Base-by-base conservation (phyloP, 2,888 invertebrate species). In the Eubasilissa splendida region DNA sequence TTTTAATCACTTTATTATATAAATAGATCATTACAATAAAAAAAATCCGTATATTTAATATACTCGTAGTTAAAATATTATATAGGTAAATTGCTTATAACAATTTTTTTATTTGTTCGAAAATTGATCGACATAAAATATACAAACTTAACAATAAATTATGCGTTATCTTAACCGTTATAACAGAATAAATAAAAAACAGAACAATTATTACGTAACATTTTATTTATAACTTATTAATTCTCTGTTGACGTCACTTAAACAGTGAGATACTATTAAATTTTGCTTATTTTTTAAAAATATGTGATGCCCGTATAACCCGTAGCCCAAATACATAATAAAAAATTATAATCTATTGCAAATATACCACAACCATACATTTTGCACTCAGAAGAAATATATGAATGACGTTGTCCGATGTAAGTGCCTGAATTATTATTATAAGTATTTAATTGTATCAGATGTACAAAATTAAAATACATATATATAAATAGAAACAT, bases 361-460 rank as follows among this genome's bases (percentile, higher is more conserved):
- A 14, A 42, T 9, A 52, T 33, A 73, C 71, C 71, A 73, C 71
- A 73, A 73, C 71, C 71, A 9, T 9, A n/a, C 11, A 73, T 7
- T 56, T 73, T 31, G 71, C 71, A 73, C 71, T 73, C 71, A 58
- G 12, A 73, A 73, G 71, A 73, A 73, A 73, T 33, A 56, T 33
- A 56, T n/a, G 54, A 56, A 56, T 73, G 56, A 56, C 56, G 9
- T 56, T 33, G 42, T n/a, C 31, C 54, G 10, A 42, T 50, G 42
- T 11, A 63, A 12, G 42, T 63, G 33, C 33, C 42, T 33, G 63
- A 63, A 63, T 33, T 31, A 63, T 42, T 42, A 63, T 33, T 33
- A 11, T 11, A 63, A 33, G 8, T 33, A 31, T 63, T 5, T 42
- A 5, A 42, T 42, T 2, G 42, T 42, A 42, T 42, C 2, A 42